Evolutionary conservation across 1,140 invertebrate genomes (phyloP), one percentile per base, ranked within the genome.

Genomic region (Habropoda laboriosa): DNA sequence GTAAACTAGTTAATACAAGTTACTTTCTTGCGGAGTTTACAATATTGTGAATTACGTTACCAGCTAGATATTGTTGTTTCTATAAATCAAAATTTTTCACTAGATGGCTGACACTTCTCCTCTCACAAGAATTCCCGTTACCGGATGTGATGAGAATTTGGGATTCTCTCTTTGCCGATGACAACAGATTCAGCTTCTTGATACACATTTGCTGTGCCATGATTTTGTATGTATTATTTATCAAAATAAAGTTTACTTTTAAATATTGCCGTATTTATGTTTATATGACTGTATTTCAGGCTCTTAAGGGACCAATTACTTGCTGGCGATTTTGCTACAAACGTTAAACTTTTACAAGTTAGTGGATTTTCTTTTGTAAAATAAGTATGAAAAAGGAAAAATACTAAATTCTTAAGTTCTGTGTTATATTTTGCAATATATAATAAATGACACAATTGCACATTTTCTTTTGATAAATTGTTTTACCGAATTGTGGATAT

Each of bases 101-200:
- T 90, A 97, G 98, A 89, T 99, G 99, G 99, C 94, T 99, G 21
- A 99, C 98, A 0, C 93, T 99, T n/a, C 92, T 99, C 32, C 93
- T 99, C 2, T 99, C 98, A 30, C 99, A 99, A 94, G 99, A 99
- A 93, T 99, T 99, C 94, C 96, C 97, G 42, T 93, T 99, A 75
- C 99, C 99, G 1, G 98, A 99, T 94, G 97, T 99, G 0, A 95
- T 99, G 86, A 95, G 98, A 85, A 96, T 99, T 86, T 99, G 98
- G 98, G 98, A 99, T 92, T 97, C 98, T 0, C 91, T 99, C 27
- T 98, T 99, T 93, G 95, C 98, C 0, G 98, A 99, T 93, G 93
- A 96, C 75, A 95, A 96, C 60, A 94, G 98, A 87, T 99, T 99
- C 91, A 94, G 96, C 87, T 99, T 99, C 89, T 95, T 99, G 0